Base-by-base conservation (phyloP, 2,888 invertebrate genomes). In the Brenthis ino region DNA sequence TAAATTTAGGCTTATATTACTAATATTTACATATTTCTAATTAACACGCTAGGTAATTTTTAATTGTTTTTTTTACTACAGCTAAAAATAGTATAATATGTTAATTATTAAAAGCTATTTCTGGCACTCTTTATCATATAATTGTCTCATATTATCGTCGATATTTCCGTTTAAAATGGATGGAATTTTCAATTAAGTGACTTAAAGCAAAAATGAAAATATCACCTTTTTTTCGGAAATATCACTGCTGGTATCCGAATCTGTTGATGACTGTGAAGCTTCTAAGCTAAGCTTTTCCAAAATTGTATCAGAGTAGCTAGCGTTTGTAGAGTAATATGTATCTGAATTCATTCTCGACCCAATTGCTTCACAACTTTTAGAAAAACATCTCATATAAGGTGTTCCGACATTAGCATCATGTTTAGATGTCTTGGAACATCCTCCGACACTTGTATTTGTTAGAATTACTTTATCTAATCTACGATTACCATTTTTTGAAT, bases 301-400 rank as follows among this genome's bases (percentile, higher is more conserved):
- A 20, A 86, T 54, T 1, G 91, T 88, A 67, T 91, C 91, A 0
- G 92, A 91, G 68, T 83, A 89, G 69, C 85, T 87, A 12, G 81
- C 77, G 69, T 82, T 84, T 1, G 86, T 80, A 66, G 76, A 81
- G 63, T 81, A 80, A 69, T 80, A 79, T 2, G 76, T 74, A 6
- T 86, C 85, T 0, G 83, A 76, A 47, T 74, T 69, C 56, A 79
- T 72, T 72, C 79, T 82, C 1, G 87, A 83, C 2, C 85, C 82
- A 67, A 92, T 84, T 0, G 90, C 91, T 77, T 91, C 91, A 75
- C 91, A 91, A 73, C 91, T 92, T 74, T 87, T 91, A 5, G 92
- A 92, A 67, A 83, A 82, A 74, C 84, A 86, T 69, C 82, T 86
- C 55, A 86, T 74, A 58, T 80, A 82, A 6, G 81, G 78, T n/a